Base-by-base conservation (phyloP, 2,888 invertebrate genomes). In the Andrena marginata region DNA sequence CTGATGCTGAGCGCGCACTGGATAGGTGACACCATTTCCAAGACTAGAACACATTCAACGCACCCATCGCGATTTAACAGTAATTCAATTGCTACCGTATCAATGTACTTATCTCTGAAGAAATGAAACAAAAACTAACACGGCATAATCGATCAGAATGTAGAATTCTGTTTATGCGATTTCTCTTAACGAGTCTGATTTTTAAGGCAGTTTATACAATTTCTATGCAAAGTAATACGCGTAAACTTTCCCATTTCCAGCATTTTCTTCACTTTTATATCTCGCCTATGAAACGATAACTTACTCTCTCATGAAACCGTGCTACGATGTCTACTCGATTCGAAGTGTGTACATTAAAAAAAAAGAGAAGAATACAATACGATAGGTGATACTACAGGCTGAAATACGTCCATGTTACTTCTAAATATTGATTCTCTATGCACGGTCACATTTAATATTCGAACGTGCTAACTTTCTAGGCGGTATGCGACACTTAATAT, bases 11-110 rank as follows among this genome's bases (percentile, higher is more conserved):
- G 96, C 96, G 92, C 97, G 96, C 94, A 97, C 97, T 91, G 97
- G 97, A 96, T 96, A 98, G 95, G 96, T 96, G 95, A 97, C 96
- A 95, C 98, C 98, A 95, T 98, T 97, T 95, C 98, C 98, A 95
- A 97, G 96, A 97, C 98, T 98, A 96, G 94, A 95, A 94, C 94
- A 94, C 89, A 93, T 90, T 90, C 89, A 90, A 92, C 91, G 90
- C 89, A 91, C 89, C 86, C 91, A 89, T 75, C 90, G 89, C 89
- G 85, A 83, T 88, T 90, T 91, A 90, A 91, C 80, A 79, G 73
- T 82, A 77, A 74, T 80, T 51, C 69, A 77, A 62, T 73, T 74
- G 56, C 74, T 77, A 75, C 78, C 63, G 23, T 69, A 63, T 70
- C 70, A 35, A 70, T 76, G 35, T 65, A 54, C 13, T 73, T 76